A percentile compares a stretch with the other conserved stretches of the same genome.
These are phyloP conservation scores for Chymomyza procnemis DNA, from an alignment of 2,888 invertebrate genomes.

Conservation along the genomic window DNA sequence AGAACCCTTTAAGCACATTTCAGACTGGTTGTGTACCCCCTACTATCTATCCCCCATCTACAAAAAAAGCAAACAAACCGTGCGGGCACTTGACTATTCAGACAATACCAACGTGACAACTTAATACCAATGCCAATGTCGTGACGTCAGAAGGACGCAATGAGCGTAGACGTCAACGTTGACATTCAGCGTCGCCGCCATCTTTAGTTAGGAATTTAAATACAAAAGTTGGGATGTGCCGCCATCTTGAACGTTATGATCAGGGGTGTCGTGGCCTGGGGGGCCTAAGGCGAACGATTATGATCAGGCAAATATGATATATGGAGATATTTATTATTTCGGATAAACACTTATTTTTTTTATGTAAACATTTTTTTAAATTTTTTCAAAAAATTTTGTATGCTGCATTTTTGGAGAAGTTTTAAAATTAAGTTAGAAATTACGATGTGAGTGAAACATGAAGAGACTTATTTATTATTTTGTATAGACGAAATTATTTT, in stretches of 20 bases:
- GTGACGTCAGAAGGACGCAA: neutral
- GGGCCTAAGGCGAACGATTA: no score
- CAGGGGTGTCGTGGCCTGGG: no score
- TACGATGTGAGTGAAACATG: no score
- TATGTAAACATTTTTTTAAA: no score
- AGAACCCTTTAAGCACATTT: constrained; percentile 48
- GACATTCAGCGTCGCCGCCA: neutral
- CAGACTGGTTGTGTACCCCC: constrained; percentile 12
- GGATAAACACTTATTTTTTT: no score
- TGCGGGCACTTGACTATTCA: constrained; percentile 2
- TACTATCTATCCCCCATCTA: neutral
- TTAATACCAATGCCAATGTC: constrained; percentile 36
- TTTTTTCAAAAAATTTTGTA: no score
- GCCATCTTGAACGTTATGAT: neutral
- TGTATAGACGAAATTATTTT: no score
- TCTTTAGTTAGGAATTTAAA: neutral
- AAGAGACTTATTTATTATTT: no score
- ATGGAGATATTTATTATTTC: no score
- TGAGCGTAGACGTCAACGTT: neutral
- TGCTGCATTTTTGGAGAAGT: no score
- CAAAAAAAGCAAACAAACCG: constrained; percentile 36
- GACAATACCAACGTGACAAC: constrained; percentile 45
- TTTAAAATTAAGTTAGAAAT: no score
- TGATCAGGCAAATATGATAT: no score
- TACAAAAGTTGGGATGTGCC: neutral